Conservation (phyloP, 2,113 vertebrate genomes). For the Melospiza georgiana region DNA sequence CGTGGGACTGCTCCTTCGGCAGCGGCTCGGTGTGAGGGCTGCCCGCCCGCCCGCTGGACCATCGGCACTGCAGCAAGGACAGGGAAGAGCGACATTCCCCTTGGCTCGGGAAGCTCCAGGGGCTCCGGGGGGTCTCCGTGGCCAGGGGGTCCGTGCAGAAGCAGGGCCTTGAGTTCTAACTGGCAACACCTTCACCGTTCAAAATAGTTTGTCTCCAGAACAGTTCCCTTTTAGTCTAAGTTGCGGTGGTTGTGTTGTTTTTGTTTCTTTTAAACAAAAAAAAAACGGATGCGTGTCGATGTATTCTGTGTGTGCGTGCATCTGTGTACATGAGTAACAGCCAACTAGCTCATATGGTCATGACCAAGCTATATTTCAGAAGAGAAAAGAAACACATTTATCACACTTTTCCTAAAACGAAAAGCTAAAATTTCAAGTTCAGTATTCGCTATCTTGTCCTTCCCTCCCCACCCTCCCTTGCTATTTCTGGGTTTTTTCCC, state of each 20-base stretch:
- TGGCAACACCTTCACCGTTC: constrained; percentile 16
- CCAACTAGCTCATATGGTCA: constrained; percentile 75
- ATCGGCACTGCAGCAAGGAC: not conserved
- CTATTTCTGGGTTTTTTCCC: constrained; percentile 70
- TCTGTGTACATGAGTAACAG: constrained; percentile 71
- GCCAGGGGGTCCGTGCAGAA: not conserved
- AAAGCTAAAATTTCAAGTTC: constrained; percentile 80
- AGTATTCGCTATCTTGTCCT: constrained; percentile 73
- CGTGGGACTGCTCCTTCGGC: not conserved
- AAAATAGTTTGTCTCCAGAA: constrained; percentile 8
- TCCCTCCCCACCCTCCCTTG: constrained; percentile 66
- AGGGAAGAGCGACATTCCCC: not conserved
- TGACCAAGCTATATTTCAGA: constrained; percentile 76
- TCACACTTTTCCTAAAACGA: constrained; percentile 81
- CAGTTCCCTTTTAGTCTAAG: constrained; percentile 56
- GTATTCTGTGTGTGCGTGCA: constrained; percentile 65
- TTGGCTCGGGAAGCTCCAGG: not conserved
- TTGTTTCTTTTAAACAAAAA: not conserved
- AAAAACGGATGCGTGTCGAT: constrained; percentile 48
- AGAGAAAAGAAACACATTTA: constrained; percentile 76
- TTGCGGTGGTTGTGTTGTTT: not conserved
- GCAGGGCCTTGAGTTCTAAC: constrained; percentile 21
- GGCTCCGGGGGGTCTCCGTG: not conserved
- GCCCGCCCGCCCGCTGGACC: accelerated
- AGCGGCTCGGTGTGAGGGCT: not conserved